A percentile compares a stretch with the other conserved stretches of the same genome.
These are phyloP conservation scores for Rhagophthalmus giganteus DNA, from an alignment of 2,888 invertebrate species.

Conservation along the genomic window DNA sequence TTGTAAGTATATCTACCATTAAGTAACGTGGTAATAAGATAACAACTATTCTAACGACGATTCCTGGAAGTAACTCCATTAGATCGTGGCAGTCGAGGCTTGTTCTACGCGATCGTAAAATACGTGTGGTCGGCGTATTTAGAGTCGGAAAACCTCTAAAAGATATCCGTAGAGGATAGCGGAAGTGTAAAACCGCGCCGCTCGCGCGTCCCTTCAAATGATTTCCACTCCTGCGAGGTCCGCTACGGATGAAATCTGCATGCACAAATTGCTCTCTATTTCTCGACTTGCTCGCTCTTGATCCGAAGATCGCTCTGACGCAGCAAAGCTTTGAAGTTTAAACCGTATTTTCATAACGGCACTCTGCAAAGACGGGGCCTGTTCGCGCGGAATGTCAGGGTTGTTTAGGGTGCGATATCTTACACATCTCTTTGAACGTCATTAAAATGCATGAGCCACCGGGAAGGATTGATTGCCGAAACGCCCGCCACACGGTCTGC, in stretches of 20 bases:
- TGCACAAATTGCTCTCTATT: slow-evolving; percentile 50
- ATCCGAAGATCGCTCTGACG: slow-evolving; percentile 47
- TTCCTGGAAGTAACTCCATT: slow-evolving; percentile 19
- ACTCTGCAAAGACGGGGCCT: slow-evolving; percentile 26
- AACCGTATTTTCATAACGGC: slow-evolving; percentile 52
- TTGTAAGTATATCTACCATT: not conserved
- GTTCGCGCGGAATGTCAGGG: slow-evolving; percentile 35
- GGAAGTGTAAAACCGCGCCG: slow-evolving; percentile 34
- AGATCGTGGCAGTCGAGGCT: slow-evolving; percentile 14
- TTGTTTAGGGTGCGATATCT: slow-evolving; percentile 36
- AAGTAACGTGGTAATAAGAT: too few relatives aligned
- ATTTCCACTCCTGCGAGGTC: slow-evolving; percentile 44
- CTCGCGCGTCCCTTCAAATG: slow-evolving; percentile 44
- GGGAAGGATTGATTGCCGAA: slow-evolving; percentile 29
- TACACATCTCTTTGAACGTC: slow-evolving; percentile 37
- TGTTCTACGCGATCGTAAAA: slow-evolving; percentile 25
- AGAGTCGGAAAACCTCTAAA: slow-evolving; percentile 32
- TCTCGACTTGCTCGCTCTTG: slow-evolving; percentile 41
- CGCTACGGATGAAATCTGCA: slow-evolving; percentile 47
- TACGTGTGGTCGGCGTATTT: slow-evolving; percentile 27
- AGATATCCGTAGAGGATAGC: slow-evolving; percentile 37
- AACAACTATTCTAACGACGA: too few relatives aligned
- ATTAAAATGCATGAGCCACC: slow-evolving; percentile 39
- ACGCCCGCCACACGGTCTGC: slow-evolving; percentile 4
- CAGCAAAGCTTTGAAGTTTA: slow-evolving; percentile 50